Percentiles rank a stretch among this genome's conserved stretches.
phyloP scores from a whole-genome alignment of 2,113 vertebrate species.

The Sorex araneus region DNA sequence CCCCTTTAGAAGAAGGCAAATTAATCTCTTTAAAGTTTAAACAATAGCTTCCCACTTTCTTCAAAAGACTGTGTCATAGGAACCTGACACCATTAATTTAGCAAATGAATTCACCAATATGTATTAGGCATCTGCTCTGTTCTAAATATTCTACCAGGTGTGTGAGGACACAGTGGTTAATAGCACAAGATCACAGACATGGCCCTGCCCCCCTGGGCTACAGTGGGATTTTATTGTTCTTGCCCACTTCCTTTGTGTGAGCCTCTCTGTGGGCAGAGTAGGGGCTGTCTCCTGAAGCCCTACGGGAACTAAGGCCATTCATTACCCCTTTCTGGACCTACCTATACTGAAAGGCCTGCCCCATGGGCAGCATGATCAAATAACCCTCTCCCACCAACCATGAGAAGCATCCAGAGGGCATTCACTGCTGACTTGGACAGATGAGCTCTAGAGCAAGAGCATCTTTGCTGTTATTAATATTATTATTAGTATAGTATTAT shows the following conservation, averaged over 20 bases:
- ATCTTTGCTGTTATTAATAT: background rate
- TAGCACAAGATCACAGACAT: conserved; percentile 32
- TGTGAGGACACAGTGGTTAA: conserved; percentile 38
- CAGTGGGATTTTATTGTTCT: conserved; percentile 57
- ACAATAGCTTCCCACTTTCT: background rate
- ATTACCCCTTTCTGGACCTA: conserved; percentile 28
- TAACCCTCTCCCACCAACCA: background rate
- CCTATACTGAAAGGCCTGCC: background rate
- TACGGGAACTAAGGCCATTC: conserved; percentile 43
- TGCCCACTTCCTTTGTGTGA: background rate
- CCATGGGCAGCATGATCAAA: conserved; percentile 46
- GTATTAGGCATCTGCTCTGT: conserved; percentile 45
- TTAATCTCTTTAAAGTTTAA: conserved; percentile 60
- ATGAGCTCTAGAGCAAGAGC: conserved; percentile 41
- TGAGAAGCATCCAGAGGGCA: conserved; percentile 41
- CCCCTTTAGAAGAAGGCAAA: conserved; percentile 1
- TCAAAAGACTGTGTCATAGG: conserved; percentile 42
- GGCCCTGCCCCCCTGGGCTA: background rate
- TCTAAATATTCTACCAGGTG: background rate
- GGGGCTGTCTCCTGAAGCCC: background rate
- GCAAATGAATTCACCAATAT: conserved; percentile 53
- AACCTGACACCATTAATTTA: conserved; percentile 1
- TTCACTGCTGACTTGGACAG: conserved; percentile 55
- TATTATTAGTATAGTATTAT: background rate
- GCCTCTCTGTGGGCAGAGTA: background rate